Conservation (phyloP, 2,797 vertebrate genomes). For the Channallabes apus region DNA sequence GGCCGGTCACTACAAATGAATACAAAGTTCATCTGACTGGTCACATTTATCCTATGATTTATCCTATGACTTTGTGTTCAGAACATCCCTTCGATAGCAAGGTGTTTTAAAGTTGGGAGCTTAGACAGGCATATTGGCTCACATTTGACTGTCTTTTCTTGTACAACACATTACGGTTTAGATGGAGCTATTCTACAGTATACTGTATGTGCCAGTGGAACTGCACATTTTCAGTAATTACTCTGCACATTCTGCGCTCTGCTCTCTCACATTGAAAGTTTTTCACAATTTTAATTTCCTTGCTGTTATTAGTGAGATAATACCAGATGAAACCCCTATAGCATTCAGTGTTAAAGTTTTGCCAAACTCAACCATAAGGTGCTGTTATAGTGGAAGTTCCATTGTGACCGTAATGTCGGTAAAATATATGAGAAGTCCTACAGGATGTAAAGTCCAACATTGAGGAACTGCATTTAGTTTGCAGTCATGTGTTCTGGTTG, state of each 20-base stretch:
- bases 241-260: neutral
- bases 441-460: slow-evolving; percentile 10
- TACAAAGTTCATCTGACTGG: neutral
- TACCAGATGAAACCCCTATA: neutral
- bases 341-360: neutral
- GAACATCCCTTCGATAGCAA: neutral
- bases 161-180: neutral
- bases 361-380: neutral
- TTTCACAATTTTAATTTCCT: neutral
- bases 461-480: slow-evolving; percentile 10
- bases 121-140: neutral
- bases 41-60: neutral
- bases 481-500: slow-evolving; percentile 4
- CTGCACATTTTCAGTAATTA: neutral
- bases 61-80: neutral
- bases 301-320: neutral
- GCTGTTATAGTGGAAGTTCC: neutral
- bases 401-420: neutral
- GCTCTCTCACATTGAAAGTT: neutral
- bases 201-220: neutral
- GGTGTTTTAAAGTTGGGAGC: neutral
- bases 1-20: neutral
- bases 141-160: neutral
- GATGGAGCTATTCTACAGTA: neutral
- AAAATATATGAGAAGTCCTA: slow-evolving; percentile 4